Base-by-base conservation (phyloP, 2,113 vertebrate genomes). In the Phaetusa simplex region DNA sequence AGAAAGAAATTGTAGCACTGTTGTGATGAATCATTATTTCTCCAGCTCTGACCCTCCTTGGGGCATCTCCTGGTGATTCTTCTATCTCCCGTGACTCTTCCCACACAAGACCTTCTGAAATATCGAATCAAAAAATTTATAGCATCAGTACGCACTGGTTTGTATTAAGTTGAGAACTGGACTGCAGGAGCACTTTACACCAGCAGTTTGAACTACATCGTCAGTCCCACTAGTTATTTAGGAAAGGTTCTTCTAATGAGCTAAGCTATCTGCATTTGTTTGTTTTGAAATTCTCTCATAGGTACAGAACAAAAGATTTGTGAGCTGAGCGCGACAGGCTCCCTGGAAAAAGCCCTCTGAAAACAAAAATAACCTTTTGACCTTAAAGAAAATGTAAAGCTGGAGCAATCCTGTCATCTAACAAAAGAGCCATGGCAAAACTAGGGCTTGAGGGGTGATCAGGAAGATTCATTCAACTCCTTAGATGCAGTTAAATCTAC, bases 21-120 rank as follows among this genome's bases (percentile, higher is more conserved):
- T 66, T 81, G n/a, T 9, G 50, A 59, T 86, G 81, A 88, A 22
- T 92, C 71, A 67, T 76, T 88, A 45, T 67, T 93, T 87, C 56
- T 66, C 14, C 34, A 90, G 11, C 36, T 82, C 66, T 59, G 58
- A 26, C 7, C 22, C 10, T 1, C 9, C 47, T 66, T 10, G 4
- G 19, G 50, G 47, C 47, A 82, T 72, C 52, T 82, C 18, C 66
- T 69, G 24, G 42, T 58, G 50, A 49, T 84, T 90, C 36, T 88
- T 91, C 42, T 78, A 17, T 7, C n/a, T 66, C 55, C 9, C 0
- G 2, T 59, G 30, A 70, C 50, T 77, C 47, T 87, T 87, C 38
- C 56, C 47, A 55, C 5, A 8, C 34, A 43, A 62, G 59, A 23
- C 5, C 13, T 52, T 65, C n/a, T 59, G 40, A 87, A 84, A 82